These are phyloP conservation scores for Heterodera schachtii DNA, from an alignment of 1,140 invertebrate species.

Conservation along the genomic window DNA sequence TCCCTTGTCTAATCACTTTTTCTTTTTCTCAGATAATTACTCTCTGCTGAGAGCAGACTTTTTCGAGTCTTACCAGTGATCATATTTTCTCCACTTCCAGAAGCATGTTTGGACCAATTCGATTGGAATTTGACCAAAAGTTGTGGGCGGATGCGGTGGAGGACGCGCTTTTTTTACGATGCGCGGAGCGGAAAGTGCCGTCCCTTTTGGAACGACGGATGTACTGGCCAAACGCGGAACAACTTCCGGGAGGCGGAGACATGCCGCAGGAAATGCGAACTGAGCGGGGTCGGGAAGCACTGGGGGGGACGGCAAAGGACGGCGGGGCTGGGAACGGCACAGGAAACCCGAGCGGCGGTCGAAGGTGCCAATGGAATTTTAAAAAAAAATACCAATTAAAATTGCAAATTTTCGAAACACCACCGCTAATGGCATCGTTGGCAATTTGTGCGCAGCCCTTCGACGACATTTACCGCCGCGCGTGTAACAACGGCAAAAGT, in stretches of 20 bases:
- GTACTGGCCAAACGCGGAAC: slow-evolving; percentile 8
- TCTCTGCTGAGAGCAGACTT: too few species aligned
- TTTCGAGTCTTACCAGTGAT: too few species aligned
- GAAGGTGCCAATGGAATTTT: neutral
- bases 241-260: slow-evolving; percentile 17
- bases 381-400: too few species aligned
- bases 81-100: neutral
- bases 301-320: neutral
- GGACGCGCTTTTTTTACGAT: slow-evolving; percentile 29
- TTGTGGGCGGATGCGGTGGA: slow-evolving; percentile 15
- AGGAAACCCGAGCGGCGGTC: neutral
- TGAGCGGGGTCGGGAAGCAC: neutral
- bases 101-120: slow-evolving; percentile 28
- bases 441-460: slow-evolving; percentile 49
- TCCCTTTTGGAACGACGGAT: slow-evolving; percentile 30
- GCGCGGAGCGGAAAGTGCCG: slow-evolving; percentile 7
- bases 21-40: too few species aligned
- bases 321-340: neutral
- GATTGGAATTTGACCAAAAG: slow-evolving; percentile 22
- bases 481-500: slow-evolving; percentile 51
- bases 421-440: neutral
- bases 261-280: slow-evolving; percentile 27
- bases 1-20: too few species aligned
- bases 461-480: slow-evolving; percentile 52
- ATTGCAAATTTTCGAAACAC: neutral